phyloP scores from a whole-genome alignment of 2,888 invertebrate genomes.

The Coremacera marginata region DNA sequence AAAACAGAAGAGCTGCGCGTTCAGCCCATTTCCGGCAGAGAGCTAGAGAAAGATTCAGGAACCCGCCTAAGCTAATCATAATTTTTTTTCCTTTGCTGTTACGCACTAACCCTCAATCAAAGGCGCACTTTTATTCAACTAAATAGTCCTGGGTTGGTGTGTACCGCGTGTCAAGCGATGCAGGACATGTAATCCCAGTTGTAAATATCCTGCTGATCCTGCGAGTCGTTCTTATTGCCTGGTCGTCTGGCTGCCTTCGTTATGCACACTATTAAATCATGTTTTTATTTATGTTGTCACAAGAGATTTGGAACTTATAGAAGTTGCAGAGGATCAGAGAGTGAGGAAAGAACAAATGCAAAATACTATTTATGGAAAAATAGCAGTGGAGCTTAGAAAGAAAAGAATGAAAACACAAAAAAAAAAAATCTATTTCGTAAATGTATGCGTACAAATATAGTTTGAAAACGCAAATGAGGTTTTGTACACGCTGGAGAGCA shows the following conservation, averaged over 20 bases:
- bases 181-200: constrained; percentile 62
- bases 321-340: constrained; percentile 2
- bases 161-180: constrained; percentile 9
- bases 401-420: not conserved
- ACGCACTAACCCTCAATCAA: constrained; percentile 34
- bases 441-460: not conserved
- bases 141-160: not conserved
- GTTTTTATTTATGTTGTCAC: constrained; percentile 67
- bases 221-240: constrained; percentile 49
- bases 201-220: constrained; percentile 65
- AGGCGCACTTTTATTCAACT: not conserved
- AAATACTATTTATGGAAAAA: not conserved
- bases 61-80: constrained; percentile 40
- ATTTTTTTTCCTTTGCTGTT: constrained; percentile 29
- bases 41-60: not conserved
- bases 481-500: not conserved
- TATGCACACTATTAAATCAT: constrained; percentile 61
- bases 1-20: constrained; percentile 8
- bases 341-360: not conserved
- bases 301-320: constrained; percentile 60
- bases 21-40: constrained; percentile 41
- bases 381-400: not conserved
- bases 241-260: constrained; percentile 37
- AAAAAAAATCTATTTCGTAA: not conserved
- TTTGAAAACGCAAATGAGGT: constrained; percentile 16